Base-by-base conservation (phyloP, 1,140 invertebrate genomes). In the Diachasmimorpha longicaudata region DNA sequence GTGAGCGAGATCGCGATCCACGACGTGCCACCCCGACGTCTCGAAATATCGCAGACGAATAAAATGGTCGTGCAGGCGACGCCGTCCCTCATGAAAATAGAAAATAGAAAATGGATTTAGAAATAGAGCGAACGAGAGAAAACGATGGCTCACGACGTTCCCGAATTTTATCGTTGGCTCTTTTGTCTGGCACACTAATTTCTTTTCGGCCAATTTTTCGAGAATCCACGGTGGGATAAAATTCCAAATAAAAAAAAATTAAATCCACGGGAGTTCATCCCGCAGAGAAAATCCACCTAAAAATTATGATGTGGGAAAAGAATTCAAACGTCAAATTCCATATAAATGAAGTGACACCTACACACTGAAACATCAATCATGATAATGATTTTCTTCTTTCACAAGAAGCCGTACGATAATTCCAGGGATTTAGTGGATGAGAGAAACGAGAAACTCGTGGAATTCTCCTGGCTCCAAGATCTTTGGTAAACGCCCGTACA, bases 31-130 rank as follows among this genome's bases (percentile, higher is more conserved):
- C 79, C 79, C 77, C 75, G 48, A 75, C 75, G 74, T 81, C 81
- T 86, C 83, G 80, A 88, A 89, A 88, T 88, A 89, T 85, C 87
- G 82, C 83, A 85, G 83, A 84, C 86, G 83, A 85, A 85, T 85
- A 87, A 88, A 88, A 87, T 86, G 83, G 81, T 86, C 81, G 82
- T 74, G 79, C 69, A 72, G 71, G 72, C 82, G 82, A 85, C 80
- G 83, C 70, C 78, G 79, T 79, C 58, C 58, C 80, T 81, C 79
- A 81, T 84, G 81, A 79, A 86, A 87, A 87, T 86, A 88, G 86
- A 89, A 87, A 87, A 88, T 87, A 86, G 85, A 86, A 75, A 85
- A 86, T 82, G 80, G 81, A 83, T 83, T 81, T 85, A 84, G 86
- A 87, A 88, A 88, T 88, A 86, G 86, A 86, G 81, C 77, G 78